Conservation (phyloP, 2,113 vertebrate genomes). For the Polypterus senegalus region DNA sequence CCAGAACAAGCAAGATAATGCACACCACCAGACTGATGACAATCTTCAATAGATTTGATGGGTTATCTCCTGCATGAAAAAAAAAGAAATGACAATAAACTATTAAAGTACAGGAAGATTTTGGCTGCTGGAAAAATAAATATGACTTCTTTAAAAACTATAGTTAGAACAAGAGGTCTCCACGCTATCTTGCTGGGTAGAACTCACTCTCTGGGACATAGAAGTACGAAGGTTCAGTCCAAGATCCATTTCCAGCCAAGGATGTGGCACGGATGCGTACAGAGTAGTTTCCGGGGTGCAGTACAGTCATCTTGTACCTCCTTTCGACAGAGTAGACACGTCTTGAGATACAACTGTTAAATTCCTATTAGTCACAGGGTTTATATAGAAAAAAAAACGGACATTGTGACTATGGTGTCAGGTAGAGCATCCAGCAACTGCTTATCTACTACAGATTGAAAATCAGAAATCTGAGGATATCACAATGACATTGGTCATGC, state of each 20-base stretch:
- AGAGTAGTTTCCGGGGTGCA: slow-evolving; percentile 85
- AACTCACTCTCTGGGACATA: slow-evolving; percentile 76
- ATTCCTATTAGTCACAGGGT: slow-evolving; percentile 38
- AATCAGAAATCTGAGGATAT: neutral
- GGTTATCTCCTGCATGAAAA: slow-evolving; percentile 51
- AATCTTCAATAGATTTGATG: slow-evolving; percentile 63
- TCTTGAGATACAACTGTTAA: slow-evolving; percentile 71
- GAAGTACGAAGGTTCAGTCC: slow-evolving; percentile 74
- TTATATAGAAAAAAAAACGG: neutral
- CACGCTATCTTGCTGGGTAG: no score
- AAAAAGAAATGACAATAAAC: neutral
- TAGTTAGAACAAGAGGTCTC: no score
- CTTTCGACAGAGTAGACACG: slow-evolving; percentile 53
- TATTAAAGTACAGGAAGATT: no score
- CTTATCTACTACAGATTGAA: neutral
- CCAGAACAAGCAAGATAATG: slow-evolving; percentile 58
- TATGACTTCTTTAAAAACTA: no score
- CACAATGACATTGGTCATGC: no score
- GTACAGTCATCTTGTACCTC: slow-evolving; percentile 63
- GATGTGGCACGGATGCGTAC: slow-evolving; percentile 80
- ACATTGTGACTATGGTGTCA: neutral
- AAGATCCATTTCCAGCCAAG: slow-evolving; percentile 85
- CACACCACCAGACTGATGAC: slow-evolving; percentile 74
- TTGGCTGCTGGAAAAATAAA: no score
- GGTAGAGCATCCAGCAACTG: neutral